phyloP scores from a whole-genome alignment of 2,113 vertebrate species.

The Pithys albifrons region DNA sequence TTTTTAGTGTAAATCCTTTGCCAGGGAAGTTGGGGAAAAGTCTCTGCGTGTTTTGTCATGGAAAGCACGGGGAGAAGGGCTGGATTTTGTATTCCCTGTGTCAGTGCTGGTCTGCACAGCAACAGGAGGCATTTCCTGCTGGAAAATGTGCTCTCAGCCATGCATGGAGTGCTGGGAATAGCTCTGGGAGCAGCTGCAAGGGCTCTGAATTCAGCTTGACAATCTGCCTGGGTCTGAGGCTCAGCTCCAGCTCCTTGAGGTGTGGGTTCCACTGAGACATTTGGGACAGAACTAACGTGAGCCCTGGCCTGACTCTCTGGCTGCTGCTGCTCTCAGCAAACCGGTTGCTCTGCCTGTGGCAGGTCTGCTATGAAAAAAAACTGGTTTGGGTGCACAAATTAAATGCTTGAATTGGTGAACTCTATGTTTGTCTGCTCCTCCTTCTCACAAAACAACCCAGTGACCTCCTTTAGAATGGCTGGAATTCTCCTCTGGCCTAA shows the following conservation, averaged over 20 bases:
- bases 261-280: not conserved
- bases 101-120: not conserved
- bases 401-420: not conserved
- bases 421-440: not conserved
- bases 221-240: not conserved
- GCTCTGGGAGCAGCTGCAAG: conserved; percentile 18
- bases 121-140: not conserved
- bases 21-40: not conserved
- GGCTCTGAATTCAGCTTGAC: not conserved
- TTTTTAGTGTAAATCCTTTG: not conserved
- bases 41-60: not conserved
- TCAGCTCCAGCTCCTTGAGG: not conserved
- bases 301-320: not conserved
- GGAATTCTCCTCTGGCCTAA: not conserved
- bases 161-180: not conserved
- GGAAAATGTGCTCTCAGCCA: not conserved
- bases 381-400: not conserved
- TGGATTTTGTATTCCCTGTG: not conserved
- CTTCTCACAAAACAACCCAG: not conserved
- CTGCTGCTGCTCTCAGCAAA: not conserved
- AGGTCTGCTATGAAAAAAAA: not conserved
- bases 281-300: not conserved
- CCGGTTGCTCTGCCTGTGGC: not conserved
- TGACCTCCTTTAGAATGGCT: not conserved
- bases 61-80: not conserved